Percentiles rank a stretch among this genome's conserved stretches.
Evolutionary conservation across 2,888 invertebrate species (phyloP).

Genomic region (Choreutis nemorana): DNA sequence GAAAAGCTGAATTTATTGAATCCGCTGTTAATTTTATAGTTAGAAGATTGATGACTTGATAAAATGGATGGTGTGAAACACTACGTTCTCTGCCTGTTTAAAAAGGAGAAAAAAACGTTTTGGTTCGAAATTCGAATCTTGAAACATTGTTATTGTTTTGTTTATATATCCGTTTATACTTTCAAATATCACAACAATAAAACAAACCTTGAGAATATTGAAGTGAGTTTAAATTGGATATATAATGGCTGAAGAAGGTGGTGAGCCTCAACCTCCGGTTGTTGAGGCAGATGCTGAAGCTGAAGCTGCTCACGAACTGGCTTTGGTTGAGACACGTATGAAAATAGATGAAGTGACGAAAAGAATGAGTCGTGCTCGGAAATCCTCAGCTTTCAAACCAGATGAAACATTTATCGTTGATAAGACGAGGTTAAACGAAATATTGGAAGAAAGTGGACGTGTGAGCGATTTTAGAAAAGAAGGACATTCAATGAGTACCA

Average conservation of each 20-base stretch:
- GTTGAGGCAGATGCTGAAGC: constrained; percentile 10
- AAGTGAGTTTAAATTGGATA: too few relatives aligned
- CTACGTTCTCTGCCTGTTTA: too few relatives aligned
- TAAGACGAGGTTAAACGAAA: constrained; percentile 44
- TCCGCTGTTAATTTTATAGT: too few relatives aligned
- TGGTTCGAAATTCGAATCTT: too few relatives aligned
- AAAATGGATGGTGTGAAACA: too few relatives aligned
- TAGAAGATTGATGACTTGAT: too few relatives aligned
- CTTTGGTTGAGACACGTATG: constrained; percentile 19
- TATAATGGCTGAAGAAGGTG: constrained; percentile 26
- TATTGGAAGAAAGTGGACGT: constrained; percentile 45
- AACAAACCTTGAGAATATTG: too few relatives aligned
- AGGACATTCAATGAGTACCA: constrained; percentile 49
- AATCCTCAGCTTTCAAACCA: constrained; percentile 15
- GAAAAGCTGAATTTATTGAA: too few relatives aligned
- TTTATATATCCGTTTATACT: too few relatives aligned
- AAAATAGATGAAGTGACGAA: constrained; percentile 22
- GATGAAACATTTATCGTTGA: constrained; percentile 22
- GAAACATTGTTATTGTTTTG: too few relatives aligned
- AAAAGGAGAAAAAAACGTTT: too few relatives aligned
- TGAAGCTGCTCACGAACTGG: constrained; percentile 14
- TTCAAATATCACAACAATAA: too few relatives aligned
- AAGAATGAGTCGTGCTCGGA: constrained; percentile 20
- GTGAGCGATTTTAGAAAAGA: constrained; percentile 42
- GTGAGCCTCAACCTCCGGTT: constrained; percentile 16